A percentile compares a stretch with the other conserved stretches of the same genome.
phyloP scores from a whole-genome alignment of 2,888 invertebrate genomes.

The Hoplodrina blanda region DNA sequence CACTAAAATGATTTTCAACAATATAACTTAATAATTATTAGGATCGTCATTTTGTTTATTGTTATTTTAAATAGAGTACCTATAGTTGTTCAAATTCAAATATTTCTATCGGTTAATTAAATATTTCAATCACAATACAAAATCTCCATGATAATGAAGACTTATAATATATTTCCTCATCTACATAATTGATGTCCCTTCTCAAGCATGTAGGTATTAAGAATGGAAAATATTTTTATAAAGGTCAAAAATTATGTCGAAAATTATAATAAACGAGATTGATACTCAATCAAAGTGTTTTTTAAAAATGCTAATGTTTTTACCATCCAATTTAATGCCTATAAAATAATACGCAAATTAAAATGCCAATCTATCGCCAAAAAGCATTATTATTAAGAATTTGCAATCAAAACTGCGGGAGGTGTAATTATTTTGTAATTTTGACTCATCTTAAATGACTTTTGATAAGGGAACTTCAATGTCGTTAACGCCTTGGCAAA shows the following conservation, averaged over 20 bases:
- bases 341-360: constrained; percentile 43
- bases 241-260: constrained; percentile 41
- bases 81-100: neutral
- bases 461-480: constrained; percentile 22
- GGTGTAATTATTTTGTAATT: constrained; percentile 40
- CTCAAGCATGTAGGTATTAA: neutral
- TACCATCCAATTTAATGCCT: constrained; percentile 51
- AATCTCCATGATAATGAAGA: constrained; percentile 14
- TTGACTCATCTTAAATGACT: constrained; percentile 20
- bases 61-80: no score
- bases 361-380: constrained; percentile 34
- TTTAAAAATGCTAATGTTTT: constrained; percentile 35
- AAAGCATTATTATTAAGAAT: constrained; percentile 41
- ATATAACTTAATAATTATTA: no score
- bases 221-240: constrained; percentile 33
- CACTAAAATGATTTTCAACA: no score
- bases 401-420: constrained; percentile 36
- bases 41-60: no score
- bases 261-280: constrained; percentile 41
- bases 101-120: constrained; percentile 21
- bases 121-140: constrained; percentile 13
- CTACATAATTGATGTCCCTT: constrained; percentile 42
- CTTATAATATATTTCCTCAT: constrained; percentile 39
- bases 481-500: constrained; percentile 26
- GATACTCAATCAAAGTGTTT: constrained; percentile 34